Evolutionary conservation across 2,797 vertebrate genomes (phyloP), one percentile per base, ranked within the genome.

Genomic region (Arrhamphus sclerolepis): DNA sequence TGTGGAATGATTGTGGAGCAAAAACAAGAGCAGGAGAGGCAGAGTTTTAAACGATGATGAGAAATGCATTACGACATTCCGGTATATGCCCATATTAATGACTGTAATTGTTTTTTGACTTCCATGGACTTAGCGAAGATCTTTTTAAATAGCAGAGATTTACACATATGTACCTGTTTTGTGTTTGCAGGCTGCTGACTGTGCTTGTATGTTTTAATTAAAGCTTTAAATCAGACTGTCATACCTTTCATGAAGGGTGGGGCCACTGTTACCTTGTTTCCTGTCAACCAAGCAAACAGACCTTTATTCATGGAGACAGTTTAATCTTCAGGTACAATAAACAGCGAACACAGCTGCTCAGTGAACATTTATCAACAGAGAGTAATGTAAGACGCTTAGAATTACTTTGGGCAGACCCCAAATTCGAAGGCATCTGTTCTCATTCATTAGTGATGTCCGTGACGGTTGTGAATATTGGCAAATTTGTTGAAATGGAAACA

Each of bases 201-300:
- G 64, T 53, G 47, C 18, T 10, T 46, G 42, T 19, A 0, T 46
- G 47, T 66, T 64, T 83, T 78, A 76, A 81, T 80, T 80, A 78
- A 75, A 79, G 56, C 72, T 47, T 56, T 85, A 79, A 84, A 81
- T 85, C 77, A 78, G n/a, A 6, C 65, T 84, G 82, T 77, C 76
- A 79, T 62, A 66, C 46, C 49, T 77, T 63, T 66, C 60, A 42
- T 63, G 29, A 68, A 70, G 71, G 73, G 68, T 63, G 66, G 66
- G 75, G 66, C 77, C 61, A 31, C 39, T 68, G 47, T 66, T 46
- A 56, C 47, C 61, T 39, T 51, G 39, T 58, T 46, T 66, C 29
- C 51, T 58, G 47, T 76, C 76, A 82, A 39, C 38, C 31, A 52
- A 73, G 81, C 70, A 88, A 84, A 73, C 83, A 59, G 52, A 5